Base-by-base conservation (phyloP, 1,140 invertebrate genomes). In the Ganaspis sp. region DNA sequence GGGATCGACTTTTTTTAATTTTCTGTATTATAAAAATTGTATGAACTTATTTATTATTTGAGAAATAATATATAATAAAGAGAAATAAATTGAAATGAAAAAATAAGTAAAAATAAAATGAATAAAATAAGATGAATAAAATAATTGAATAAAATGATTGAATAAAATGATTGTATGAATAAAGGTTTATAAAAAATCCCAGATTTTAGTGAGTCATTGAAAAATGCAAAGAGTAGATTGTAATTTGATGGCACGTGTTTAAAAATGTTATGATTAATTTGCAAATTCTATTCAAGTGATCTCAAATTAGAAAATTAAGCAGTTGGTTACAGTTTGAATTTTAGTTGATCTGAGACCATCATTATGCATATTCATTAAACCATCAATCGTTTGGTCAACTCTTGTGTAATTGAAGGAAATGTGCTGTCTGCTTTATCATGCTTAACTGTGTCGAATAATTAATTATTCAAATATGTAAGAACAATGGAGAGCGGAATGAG, bases 381-480 rank as follows among this genome's bases (percentile, higher is more conserved):
- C 40, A 45, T 45, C 9, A 45, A 45, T 45, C 40, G 40, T 45
- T 45, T 49, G 45, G 45, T 49, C 45, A 49, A 49, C 45, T 49
- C 45, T 49, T 49, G 45, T 49, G 45, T 49, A 49, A 49, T 49
- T 49, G 45, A 4, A 49, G 45, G 45, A 49, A 49, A 49, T 49
- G 45, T 49, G 45, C 45, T 49, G 45, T 64, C 79, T 79, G 77
- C 77, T 76, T 75, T 76, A 82, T 82, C 80, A 82, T 78, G 76
- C 77, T 75, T 71, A 69, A 23, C 8, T 21, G 69, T 80, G 71
- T 78, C 74, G 80, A 76, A 74, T 81, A 73, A 86, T 86, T 84
- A 86, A 85, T 87, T 86, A 86, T 87, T 84, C 84, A 84, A 85
- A 84, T 83, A 49, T 49, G 75, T 26, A 53, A 83, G 81, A 80